Evolutionary conservation across 1,140 invertebrate species (phyloP).

Genomic region (Hycleus cichorii): DNA sequence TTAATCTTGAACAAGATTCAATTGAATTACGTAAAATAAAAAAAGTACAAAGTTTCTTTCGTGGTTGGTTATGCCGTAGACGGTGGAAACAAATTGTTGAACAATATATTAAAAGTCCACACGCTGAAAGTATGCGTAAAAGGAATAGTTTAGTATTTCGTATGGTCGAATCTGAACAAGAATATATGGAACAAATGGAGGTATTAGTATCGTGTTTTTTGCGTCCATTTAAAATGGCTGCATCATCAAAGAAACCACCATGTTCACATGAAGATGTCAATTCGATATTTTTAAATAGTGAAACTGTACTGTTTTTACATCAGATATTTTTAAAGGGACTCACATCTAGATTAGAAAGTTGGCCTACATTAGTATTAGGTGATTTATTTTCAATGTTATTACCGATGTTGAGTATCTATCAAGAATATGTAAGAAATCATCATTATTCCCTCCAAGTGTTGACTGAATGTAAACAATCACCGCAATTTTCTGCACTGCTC

Average conservation of each 20-base stretch:
- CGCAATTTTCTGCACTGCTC: constrained; percentile 73
- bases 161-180: constrained; percentile 86
- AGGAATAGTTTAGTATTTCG: constrained; percentile 89
- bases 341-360: constrained; percentile 83
- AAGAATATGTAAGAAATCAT: constrained; percentile 90
- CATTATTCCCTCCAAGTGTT: constrained; percentile 91
- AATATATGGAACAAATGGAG: constrained; percentile 88
- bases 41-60: constrained; percentile 92
- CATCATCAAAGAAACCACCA: constrained; percentile 86
- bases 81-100: constrained; percentile 95
- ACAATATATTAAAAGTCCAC: constrained; percentile 90
- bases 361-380: constrained; percentile 86
- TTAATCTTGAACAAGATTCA: constrained; percentile 25
- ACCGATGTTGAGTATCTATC: constrained; percentile 90
- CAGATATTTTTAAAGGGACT: constrained; percentile 94
- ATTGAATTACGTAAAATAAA: constrained; percentile 79
- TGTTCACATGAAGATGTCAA: constrained; percentile 92
- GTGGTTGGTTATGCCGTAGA: constrained; percentile 87
- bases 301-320: constrained; percentile 89
- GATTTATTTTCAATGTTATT: constrained; percentile 91
- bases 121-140: constrained; percentile 91
- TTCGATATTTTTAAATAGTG: constrained; percentile 91
- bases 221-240: constrained; percentile 89
- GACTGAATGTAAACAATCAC: constrained; percentile 86
- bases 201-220: constrained; percentile 87